Evolutionary conservation across 2,797 vertebrate genomes (phyloP).

Genomic region (Manis pentadactyla): DNA sequence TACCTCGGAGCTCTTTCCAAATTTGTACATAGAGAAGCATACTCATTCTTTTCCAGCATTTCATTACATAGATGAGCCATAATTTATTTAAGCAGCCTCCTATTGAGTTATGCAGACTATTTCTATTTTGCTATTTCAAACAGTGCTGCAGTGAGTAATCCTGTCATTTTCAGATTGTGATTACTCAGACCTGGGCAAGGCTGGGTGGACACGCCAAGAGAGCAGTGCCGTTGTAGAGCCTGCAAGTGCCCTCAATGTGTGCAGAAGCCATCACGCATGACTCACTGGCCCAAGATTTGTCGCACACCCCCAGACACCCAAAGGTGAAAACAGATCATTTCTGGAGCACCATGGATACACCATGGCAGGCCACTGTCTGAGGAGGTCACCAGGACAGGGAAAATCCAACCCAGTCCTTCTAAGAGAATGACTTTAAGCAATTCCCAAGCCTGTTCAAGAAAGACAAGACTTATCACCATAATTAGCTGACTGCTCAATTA

Average conservation of each 20-base stretch:
- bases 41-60: background rate
- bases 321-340: background rate
- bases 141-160: background rate
- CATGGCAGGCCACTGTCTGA: background rate
- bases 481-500: slow-evolving; percentile 63
- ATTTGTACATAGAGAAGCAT: background rate
- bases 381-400: background rate
- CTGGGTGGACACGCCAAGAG: background rate
- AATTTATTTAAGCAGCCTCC: background rate
- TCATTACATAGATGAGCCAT: background rate
- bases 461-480: slow-evolving; percentile 51
- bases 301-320: background rate
- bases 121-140: slow-evolving; percentile 9
- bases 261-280: background rate
- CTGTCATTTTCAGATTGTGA: background rate
- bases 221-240: background rate
- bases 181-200: background rate
- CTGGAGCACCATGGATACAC: background rate
- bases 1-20: slow-evolving; percentile 29
- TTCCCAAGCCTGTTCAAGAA: background rate
- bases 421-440: slow-evolving; percentile 15
- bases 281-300: background rate
- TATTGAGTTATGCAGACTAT: background rate
- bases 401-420: background rate
- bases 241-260: background rate